These are phyloP conservation scores for Microctenopoma steveboyesi DNA, from an alignment of 2,797 vertebrate species.

Conservation along the genomic window DNA sequence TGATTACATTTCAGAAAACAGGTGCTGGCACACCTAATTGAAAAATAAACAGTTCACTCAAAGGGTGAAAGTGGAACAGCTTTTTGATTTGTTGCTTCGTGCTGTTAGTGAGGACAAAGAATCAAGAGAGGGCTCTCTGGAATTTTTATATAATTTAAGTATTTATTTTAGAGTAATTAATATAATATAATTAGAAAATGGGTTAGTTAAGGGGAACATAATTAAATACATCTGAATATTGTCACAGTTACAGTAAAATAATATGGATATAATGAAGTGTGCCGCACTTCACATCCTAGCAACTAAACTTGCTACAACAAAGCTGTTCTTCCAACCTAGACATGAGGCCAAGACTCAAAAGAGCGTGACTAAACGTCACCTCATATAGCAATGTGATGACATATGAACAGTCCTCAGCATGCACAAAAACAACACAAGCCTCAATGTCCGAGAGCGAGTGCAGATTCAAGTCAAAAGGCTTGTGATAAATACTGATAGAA, in stretches of 20 bases:
- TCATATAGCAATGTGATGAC: too few species aligned
- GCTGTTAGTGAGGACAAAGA: slow-evolving; percentile 1
- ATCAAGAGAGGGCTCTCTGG: too few species aligned
- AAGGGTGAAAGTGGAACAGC: too few species aligned
- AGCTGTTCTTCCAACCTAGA: slow-evolving; percentile 14
- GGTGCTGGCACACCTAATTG: slow-evolving; percentile 21
- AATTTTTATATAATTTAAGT: too few species aligned
- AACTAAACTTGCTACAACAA: slow-evolving; percentile 9
- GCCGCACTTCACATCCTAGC: not conserved
- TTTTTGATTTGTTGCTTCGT: slow-evolving; percentile 8
- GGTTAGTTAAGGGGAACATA: not conserved
- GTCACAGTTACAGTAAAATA: not conserved
- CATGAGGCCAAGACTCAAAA: not conserved
- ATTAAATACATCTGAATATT: too few species aligned
- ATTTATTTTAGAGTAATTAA: not conserved
- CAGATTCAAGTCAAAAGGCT: too few species aligned
- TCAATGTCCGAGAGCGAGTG: too few species aligned
- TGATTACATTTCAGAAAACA: slow-evolving; percentile 26
- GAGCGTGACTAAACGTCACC: too few species aligned
- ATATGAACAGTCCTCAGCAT: too few species aligned
- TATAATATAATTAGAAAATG: not conserved
- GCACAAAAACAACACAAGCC: too few species aligned
- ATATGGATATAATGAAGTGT: not conserved
- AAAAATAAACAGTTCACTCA: not conserved
- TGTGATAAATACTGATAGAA: too few species aligned